These are phyloP conservation scores for Alcedo quadribrachys DNA, from an alignment of 2,797 vertebrate genomes.

Conservation along the genomic window DNA sequence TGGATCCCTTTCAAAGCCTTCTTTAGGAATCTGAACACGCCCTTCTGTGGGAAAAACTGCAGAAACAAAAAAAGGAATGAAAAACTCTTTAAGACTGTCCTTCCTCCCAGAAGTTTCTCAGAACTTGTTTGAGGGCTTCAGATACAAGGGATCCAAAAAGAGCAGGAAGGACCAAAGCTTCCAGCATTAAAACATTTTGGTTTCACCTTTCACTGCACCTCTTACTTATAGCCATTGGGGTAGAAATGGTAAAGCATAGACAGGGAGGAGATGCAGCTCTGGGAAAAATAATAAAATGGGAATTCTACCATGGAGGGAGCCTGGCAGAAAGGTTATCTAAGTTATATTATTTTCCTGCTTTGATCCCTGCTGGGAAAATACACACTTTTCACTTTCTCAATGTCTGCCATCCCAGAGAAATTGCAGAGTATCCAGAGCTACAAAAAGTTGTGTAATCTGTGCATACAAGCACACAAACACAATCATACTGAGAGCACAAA, in stretches of 20 bases:
- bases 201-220: constrained; percentile 58
- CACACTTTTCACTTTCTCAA: neutral
- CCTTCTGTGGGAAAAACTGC: constrained; percentile 67
- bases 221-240: constrained; percentile 9
- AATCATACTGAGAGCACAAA: neutral
- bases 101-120: constrained; percentile 51
- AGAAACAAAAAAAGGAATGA: constrained; percentile 44
- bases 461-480: neutral
- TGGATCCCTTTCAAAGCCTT: constrained; percentile 68
- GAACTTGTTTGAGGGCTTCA: constrained; percentile 29
- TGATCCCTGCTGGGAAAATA: constrained; percentile 38
- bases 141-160: constrained; percentile 29
- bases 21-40: constrained; percentile 59
- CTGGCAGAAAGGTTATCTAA: constrained; percentile 22
- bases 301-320: neutral
- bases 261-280: neutral
- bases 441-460: neutral
- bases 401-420: neutral
- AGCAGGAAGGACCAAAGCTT: constrained; percentile 35
- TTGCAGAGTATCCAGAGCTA: neutral
- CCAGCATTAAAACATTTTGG: constrained; percentile 40
- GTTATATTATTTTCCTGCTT: constrained; percentile 3
- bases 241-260: neutral
- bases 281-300: constrained; percentile 3
- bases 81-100: constrained; percentile 17